A percentile compares a stretch with the other conserved stretches of the same genome.
Evolutionary conservation across 2,113 vertebrate genomes (phyloP).

Genomic region (Epinephelus lanceolatus): DNA sequence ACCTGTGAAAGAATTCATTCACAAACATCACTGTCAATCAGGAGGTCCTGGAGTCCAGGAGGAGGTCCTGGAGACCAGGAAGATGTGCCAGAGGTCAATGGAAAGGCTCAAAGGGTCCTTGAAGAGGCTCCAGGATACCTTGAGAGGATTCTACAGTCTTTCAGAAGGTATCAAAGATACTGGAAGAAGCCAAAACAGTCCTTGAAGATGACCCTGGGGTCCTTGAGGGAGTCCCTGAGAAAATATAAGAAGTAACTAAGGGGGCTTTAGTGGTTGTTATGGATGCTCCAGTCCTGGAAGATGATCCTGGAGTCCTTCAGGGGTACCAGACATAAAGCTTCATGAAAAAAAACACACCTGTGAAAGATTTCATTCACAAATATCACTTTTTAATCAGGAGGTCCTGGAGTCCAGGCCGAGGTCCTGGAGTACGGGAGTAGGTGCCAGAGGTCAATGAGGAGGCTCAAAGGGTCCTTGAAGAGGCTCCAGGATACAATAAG

Average conservation of each 20-base stretch:
- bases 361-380: not conserved
- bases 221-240: no score
- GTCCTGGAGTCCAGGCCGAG: not conserved
- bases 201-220: not conserved
- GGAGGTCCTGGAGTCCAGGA: not conserved
- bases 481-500: no score
- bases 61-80: not conserved
- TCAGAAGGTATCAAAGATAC: no score
- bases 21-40: constrained; percentile 3
- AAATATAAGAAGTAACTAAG: no score
- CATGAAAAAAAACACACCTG: not conserved
- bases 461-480: not conserved
- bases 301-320: not conserved
- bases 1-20: not conserved
- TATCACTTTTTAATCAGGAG: not conserved
- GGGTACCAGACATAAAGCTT: not conserved
- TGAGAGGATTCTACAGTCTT: no score
- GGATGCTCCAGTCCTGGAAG: not conserved
- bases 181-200: not conserved
- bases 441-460: not conserved
- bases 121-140: no score
- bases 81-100: not conserved
- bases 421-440: not conserved
- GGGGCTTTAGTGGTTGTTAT: no score
- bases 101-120: no score